Evolutionary conservation across 2,797 vertebrate species (phyloP).

Genomic region (Mus spretus): DNA sequence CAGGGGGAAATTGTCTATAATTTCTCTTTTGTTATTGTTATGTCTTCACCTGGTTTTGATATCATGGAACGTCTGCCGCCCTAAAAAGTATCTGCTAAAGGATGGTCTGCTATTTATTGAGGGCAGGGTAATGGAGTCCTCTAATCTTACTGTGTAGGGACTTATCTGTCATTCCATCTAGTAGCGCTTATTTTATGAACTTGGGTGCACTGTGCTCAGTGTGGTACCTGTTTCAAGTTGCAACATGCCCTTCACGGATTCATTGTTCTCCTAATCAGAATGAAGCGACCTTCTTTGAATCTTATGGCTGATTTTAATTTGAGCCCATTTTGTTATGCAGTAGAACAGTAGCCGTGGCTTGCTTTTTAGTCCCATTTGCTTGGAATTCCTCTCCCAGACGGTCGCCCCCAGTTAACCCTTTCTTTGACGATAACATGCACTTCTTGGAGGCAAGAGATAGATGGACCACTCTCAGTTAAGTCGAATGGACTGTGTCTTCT

Average conservation of each 20-base stretch:
- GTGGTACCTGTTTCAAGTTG: neutral
- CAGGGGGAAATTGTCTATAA: neutral
- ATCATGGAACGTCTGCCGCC: neutral
- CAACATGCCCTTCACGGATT: neutral
- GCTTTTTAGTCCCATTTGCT: neutral
- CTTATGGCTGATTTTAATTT: neutral
- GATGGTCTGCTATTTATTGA: neutral
- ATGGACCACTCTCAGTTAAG: too few relatives aligned
- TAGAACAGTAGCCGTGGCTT: neutral
- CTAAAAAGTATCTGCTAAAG: neutral
- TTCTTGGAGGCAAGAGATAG: neutral
- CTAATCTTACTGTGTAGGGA: neutral
- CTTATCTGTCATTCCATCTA: neutral
- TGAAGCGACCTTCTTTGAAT: neutral
- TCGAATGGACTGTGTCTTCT: neutral
- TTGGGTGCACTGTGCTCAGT: neutral
- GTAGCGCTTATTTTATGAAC: neutral
- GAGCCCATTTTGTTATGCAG: neutral
- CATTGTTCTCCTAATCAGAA: neutral
- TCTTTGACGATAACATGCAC: neutral
- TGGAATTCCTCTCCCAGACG: neutral
- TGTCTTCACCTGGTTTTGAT: neutral
- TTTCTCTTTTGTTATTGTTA: neutral
- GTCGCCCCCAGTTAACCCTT: neutral
- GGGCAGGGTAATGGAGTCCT: neutral